These are phyloP conservation scores for Palythoa grandis DNA, from an alignment of 92 coral and sea anemone species.

Conservation along the genomic window DNA sequence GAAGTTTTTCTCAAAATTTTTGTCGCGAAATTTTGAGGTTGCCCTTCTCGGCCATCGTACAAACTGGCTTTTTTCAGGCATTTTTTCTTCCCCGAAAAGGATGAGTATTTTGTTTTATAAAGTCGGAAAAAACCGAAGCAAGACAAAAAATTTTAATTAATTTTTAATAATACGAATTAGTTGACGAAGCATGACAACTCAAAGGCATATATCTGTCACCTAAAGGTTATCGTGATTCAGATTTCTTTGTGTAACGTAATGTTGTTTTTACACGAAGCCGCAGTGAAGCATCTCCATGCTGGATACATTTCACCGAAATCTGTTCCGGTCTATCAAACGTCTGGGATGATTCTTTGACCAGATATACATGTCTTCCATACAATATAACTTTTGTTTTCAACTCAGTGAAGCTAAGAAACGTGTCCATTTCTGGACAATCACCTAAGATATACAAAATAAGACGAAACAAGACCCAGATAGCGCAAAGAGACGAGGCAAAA, in stretches of 20 bases:
- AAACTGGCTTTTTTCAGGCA: too few relatives aligned
- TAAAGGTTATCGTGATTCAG: background rate
- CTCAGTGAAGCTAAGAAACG: background rate
- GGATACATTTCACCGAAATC: background rate
- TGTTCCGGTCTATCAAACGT: constrained; percentile 12
- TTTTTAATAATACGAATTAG: background rate
- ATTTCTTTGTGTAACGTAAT: background rate
- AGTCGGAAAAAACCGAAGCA: too few relatives aligned
- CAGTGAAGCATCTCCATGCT: background rate
- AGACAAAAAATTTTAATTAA: too few relatives aligned
- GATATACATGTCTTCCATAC: background rate
- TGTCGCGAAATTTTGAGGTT: too few relatives aligned
- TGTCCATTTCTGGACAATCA: background rate
- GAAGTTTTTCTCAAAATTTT: too few relatives aligned
- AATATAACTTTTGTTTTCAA: background rate
- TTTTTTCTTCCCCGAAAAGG: too few relatives aligned
- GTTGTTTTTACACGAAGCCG: background rate
- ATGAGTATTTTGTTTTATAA: too few relatives aligned
- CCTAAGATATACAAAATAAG: background rate
- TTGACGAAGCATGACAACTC: background rate
- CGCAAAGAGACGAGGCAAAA: background rate
- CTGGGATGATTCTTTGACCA: constrained; percentile 24
- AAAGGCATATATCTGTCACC: background rate
- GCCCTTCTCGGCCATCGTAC: too few relatives aligned
- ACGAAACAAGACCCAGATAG: constrained; percentile 12